Conservation (phyloP, 2,113 vertebrate genomes). For the Callionymus lyra region DNA sequence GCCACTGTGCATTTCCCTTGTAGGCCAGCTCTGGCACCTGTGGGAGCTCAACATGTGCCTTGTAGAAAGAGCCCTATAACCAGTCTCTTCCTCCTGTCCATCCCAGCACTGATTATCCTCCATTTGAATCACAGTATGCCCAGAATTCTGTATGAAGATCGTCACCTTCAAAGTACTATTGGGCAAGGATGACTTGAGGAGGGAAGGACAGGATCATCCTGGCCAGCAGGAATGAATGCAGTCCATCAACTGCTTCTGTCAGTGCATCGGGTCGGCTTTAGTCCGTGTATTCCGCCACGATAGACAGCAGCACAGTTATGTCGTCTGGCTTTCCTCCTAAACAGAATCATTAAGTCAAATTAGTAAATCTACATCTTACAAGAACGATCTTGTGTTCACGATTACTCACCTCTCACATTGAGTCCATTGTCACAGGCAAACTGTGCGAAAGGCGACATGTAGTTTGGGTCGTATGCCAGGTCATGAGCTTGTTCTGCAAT, state of each 20-base stretch:
- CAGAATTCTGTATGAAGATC: slow-evolving; percentile 2
- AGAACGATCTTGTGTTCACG: not conserved
- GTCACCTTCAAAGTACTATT: slow-evolving; percentile 27
- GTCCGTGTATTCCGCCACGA: slow-evolving; percentile 98
- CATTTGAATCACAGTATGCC: slow-evolving; percentile 12
- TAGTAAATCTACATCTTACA: too few species aligned
- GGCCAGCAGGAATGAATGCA: slow-evolving; percentile 80
- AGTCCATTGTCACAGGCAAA: slow-evolving; percentile 96
- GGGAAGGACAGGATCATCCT: slow-evolving; percentile 54
- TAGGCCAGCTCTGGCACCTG: slow-evolving; percentile 16
- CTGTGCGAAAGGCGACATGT: slow-evolving; percentile 99
- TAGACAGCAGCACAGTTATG: slow-evolving; percentile 96
- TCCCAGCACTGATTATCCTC: slow-evolving; percentile 10
- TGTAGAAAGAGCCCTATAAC: slow-evolving; percentile 2
- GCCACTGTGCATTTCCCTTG: slow-evolving; percentile 20
- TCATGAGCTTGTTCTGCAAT: slow-evolving; percentile 95
- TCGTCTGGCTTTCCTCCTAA: slow-evolving; percentile 96
- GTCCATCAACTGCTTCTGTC: slow-evolving; percentile 20
- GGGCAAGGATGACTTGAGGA: slow-evolving; percentile 21
- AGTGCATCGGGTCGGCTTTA: slow-evolving; percentile 36
- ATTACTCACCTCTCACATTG: slow-evolving; percentile 86
- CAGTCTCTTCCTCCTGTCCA: slow-evolving; percentile 2
- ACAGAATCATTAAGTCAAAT: not conserved
- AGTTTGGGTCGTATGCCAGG: slow-evolving; percentile 94
- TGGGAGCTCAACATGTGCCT: slow-evolving; percentile 3